Percentiles rank a stretch among this genome's conserved stretches.
Conservation (phyloP, 2,797 vertebrate species). For the Tinamus major region DNA sequence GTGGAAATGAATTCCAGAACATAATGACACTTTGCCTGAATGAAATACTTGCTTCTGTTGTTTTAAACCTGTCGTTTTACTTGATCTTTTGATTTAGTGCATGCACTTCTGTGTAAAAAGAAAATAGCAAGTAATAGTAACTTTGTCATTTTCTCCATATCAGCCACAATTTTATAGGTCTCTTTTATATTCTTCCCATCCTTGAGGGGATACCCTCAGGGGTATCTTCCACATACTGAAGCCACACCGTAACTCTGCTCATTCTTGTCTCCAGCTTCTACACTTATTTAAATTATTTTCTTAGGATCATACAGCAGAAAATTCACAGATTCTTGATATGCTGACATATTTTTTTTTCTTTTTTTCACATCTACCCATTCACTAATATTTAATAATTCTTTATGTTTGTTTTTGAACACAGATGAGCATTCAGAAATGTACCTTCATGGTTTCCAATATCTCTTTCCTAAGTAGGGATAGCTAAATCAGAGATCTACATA, state of each 20-base stretch:
- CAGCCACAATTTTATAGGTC: background rate
- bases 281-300: no score
- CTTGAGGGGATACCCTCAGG: background rate
- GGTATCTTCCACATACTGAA: background rate
- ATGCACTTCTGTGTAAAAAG: background rate
- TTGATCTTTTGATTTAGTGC: background rate
- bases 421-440: background rate
- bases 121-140: background rate
- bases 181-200: accelerated
- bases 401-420: background rate
- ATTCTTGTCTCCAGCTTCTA: background rate
- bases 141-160: background rate
- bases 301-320: background rate
- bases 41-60: background rate
- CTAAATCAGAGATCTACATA: background rate
- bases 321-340: background rate
- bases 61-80: background rate
- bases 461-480: background rate
- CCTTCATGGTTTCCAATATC: background rate
- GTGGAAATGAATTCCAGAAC: background rate
- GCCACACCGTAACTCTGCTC: background rate
- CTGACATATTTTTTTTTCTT: background rate
- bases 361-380: background rate
- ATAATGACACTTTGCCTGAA: background rate
- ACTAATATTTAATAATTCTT: background rate